Evolutionary conservation across 2,797 vertebrate species (phyloP).

Genomic region (Selene dorsalis): DNA sequence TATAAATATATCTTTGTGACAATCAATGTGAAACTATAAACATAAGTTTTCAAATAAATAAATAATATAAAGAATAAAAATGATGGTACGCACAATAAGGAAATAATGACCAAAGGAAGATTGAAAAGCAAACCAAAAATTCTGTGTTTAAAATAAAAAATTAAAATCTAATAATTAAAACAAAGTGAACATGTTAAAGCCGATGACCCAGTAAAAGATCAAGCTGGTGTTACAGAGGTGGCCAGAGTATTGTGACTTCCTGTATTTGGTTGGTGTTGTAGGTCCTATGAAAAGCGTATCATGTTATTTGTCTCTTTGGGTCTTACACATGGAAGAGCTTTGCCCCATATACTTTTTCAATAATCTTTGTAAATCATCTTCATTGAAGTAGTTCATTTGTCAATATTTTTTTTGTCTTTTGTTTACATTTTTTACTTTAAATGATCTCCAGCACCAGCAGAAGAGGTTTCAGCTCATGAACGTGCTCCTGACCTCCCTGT

Average conservation of each 20-base stretch:
- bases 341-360: conserved; percentile 61
- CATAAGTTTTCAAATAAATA: conserved; percentile 79
- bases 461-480: conserved; percentile 37
- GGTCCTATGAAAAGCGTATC: conserved; percentile 70
- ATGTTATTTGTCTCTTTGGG: conserved; percentile 78
- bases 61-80: conserved; percentile 81
- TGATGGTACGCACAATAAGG: conserved; percentile 84
- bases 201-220: conserved; percentile 44
- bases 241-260: conserved; percentile 44
- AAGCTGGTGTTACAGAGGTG: conserved; percentile 48
- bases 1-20: conserved; percentile 84
- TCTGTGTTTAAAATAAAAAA: conserved; percentile 40
- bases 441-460: conserved; percentile 39
- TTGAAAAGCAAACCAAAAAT: conserved; percentile 78
- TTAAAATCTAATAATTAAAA: conserved; percentile 9
- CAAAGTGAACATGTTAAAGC: conserved; percentile 54
- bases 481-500: conserved; percentile 46
- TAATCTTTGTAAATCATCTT: conserved; percentile 65
- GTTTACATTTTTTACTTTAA: conserved; percentile 30
- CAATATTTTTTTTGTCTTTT: conserved; percentile 39
- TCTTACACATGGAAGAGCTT: conserved; percentile 69
- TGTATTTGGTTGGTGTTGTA: conserved; percentile 81
- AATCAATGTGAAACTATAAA: conserved; percentile 72
- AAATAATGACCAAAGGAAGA: conserved; percentile 81
- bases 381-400: conserved; percentile 57